Conservation (phyloP, 2,797 vertebrate genomes). For the Acrossocheilus wenchowensis region DNA sequence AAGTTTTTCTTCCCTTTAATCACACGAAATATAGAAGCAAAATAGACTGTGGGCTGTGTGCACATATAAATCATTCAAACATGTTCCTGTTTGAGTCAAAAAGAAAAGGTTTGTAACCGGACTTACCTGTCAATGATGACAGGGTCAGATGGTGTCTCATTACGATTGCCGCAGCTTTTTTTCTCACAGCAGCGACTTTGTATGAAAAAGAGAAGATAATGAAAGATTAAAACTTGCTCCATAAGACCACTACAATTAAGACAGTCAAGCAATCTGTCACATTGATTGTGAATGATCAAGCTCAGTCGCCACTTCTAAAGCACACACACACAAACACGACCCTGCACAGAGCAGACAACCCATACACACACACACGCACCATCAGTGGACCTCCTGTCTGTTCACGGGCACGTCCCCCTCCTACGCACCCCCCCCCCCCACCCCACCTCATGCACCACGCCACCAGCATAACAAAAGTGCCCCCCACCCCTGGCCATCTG, state of each 20-base stretch:
- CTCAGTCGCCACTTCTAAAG: constrained; percentile 69
- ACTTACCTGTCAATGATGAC: constrained; percentile 98
- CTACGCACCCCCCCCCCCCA: constrained; percentile 4
- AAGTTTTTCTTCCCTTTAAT: neutral
- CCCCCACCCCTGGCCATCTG: constrained; percentile 97
- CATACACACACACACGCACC: constrained; percentile 24
- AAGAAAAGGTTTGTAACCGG: neutral
- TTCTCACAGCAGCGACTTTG: constrained; percentile 95
- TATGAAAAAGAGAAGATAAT: constrained; percentile 34
- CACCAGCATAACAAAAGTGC: constrained; percentile 99
- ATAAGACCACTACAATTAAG: constrained; percentile 19
- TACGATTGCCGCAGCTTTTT: constrained; percentile 97
- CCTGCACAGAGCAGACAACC: constrained; percentile 46
- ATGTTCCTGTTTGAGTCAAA: neutral
- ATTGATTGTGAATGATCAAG: constrained; percentile 81
- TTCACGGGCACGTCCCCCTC: constrained; percentile 69
- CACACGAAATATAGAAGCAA: neutral
- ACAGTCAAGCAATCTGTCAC: constrained; percentile 83
- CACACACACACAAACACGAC: constrained; percentile 23
- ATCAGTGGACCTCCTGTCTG: constrained; percentile 54
- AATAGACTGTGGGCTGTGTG: neutral
- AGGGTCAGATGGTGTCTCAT: constrained; percentile 93
- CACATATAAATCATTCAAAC: neutral
- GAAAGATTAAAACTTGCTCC: constrained; percentile 35
- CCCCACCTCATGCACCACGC: constrained; percentile 75